phyloP scores from a whole-genome alignment of 2,113 vertebrate species.

The Ancistrus triradiatus region DNA sequence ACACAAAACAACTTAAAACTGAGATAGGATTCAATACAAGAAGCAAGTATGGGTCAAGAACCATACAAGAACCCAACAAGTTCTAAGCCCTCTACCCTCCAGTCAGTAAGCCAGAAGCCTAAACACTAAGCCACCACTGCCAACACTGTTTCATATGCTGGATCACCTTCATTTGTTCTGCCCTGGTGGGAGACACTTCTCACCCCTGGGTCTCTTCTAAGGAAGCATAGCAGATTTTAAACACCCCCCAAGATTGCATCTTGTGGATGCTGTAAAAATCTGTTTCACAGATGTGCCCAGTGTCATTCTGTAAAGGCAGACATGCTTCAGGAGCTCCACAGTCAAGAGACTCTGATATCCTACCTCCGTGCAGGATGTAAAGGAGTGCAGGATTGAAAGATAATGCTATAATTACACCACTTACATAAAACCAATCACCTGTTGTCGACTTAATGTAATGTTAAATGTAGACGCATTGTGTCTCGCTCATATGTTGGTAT shows the following conservation, averaged over 20 bases:
- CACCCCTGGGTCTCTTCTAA: not conserved
- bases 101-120: no score
- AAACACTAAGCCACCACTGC: no score
- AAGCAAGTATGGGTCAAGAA: no score
- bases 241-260: slow-evolving; percentile 9
- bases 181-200: not conserved
- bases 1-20: no score
- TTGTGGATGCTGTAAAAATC: slow-evolving; percentile 15
- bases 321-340: not conserved
- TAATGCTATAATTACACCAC: not conserved
- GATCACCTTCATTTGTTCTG: not conserved
- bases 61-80: no score
- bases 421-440: not conserved
- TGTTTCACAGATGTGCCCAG: slow-evolving; percentile 30
- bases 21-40: no score
- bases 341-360: slow-evolving; percentile 4
- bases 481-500: not conserved
- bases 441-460: not conserved
- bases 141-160: not conserved
- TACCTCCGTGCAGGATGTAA: slow-evolving; percentile 1
- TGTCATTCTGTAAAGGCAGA: not conserved
- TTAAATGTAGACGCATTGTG: not conserved
- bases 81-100: no score
- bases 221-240: slow-evolving; percentile 7
- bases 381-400: not conserved